These are phyloP conservation scores for Gouania willdenowi DNA, from an alignment of 2,797 vertebrate species.

Conservation along the genomic window DNA sequence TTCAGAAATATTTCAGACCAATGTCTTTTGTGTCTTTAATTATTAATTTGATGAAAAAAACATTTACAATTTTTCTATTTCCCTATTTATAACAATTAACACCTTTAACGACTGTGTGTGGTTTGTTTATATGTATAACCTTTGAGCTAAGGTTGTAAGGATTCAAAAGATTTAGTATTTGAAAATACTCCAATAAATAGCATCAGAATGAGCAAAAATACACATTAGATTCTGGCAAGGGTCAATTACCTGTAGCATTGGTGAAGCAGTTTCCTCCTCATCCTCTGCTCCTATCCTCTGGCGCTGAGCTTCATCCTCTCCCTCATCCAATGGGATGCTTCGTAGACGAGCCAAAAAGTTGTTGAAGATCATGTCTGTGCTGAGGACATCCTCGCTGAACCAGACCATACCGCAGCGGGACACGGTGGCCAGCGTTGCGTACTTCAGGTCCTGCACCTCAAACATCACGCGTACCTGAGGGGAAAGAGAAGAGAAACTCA, in stretches of 20 bases:
- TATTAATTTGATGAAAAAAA: too few relatives aligned
- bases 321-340: slow-evolving; percentile 96
- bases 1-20: too few relatives aligned
- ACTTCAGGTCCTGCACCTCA: slow-evolving; percentile 97
- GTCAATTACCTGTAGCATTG: slow-evolving; percentile 94
- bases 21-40: too few relatives aligned
- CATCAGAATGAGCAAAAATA: too few relatives aligned
- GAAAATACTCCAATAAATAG: too few relatives aligned
- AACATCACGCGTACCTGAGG: slow-evolving; percentile 96
- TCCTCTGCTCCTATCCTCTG: slow-evolving; percentile 90
- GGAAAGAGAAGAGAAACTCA: background rate
- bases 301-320: slow-evolving; percentile 94
- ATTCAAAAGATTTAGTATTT: too few relatives aligned
- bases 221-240: too few relatives aligned
- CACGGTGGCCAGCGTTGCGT: slow-evolving; percentile 95
- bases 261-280: slow-evolving; percentile 91
- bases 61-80: too few relatives aligned
- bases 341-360: slow-evolving; percentile 93
- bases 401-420: slow-evolving; percentile 99
- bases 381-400: slow-evolving; percentile 98
- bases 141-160: too few relatives aligned
- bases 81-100: too few relatives aligned
- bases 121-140: too few relatives aligned
- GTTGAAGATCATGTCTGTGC: slow-evolving; percentile 98
- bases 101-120: too few relatives aligned